Evolutionary conservation across 2,797 vertebrate species (phyloP).

Genomic region (Argentina silus): DNA sequence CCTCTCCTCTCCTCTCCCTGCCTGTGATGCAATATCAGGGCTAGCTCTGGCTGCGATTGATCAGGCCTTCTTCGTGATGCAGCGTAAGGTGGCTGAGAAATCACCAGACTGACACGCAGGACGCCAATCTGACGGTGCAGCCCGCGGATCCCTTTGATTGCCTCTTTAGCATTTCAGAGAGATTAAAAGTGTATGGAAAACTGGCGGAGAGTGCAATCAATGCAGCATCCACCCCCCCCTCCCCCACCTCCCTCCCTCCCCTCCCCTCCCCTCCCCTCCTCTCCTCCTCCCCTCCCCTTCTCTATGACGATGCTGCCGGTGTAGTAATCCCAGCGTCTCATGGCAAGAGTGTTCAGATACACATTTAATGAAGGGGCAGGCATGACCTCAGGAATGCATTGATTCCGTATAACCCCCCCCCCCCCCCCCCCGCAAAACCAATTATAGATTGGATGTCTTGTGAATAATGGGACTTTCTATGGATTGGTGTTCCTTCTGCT

Average conservation of each 20-base stretch:
- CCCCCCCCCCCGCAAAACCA: constrained; percentile 24
- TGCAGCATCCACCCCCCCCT: constrained; percentile 21
- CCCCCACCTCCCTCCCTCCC: constrained; percentile 6
- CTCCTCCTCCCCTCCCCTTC: constrained; percentile 14
- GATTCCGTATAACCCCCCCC: constrained; percentile 48
- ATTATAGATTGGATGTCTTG: constrained; percentile 43
- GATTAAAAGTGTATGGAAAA: constrained; percentile 66
- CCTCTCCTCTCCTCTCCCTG: constrained; percentile 3
- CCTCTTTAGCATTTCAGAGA: constrained; percentile 70
- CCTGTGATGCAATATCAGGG: constrained; percentile 7
- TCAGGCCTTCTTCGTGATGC: constrained; percentile 52
- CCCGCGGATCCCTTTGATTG: constrained; percentile 62
- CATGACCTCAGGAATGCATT: constrained; percentile 57
- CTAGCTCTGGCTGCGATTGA: constrained; percentile 34
- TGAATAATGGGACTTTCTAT: constrained; percentile 42
- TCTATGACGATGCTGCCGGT: constrained; percentile 15
- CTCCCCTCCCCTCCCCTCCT: constrained; percentile 12
- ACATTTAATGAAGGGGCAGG: constrained; percentile 56
- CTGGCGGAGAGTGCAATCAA: constrained; percentile 57
- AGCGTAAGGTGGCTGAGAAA: constrained; percentile 52
- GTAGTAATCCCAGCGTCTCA: constrained; percentile 43
- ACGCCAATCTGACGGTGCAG: constrained; percentile 13
- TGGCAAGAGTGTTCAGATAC: constrained; percentile 48
- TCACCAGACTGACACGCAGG: constrained; percentile 41
- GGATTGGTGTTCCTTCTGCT: constrained; percentile 29